Percentiles rank a stretch among this genome's conserved stretches.
Evolutionary conservation across 2,797 vertebrate genomes (phyloP).

Genomic region (Notolepis coatsorum): DNA sequence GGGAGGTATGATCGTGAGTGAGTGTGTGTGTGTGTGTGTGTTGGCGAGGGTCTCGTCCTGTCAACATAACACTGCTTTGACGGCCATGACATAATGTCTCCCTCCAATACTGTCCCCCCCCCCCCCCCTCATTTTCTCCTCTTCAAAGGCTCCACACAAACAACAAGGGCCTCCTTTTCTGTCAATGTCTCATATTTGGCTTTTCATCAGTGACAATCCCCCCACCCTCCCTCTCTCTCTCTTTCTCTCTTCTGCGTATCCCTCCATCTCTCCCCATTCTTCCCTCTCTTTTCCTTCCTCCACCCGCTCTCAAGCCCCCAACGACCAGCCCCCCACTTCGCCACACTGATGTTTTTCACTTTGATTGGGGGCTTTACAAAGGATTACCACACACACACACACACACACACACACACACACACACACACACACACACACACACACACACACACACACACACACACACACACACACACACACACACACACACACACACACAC

Average conservation of each 20-base stretch:
- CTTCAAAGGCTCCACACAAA: constrained; percentile 75
- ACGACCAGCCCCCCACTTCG: constrained; percentile 51
- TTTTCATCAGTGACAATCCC: constrained; percentile 62
- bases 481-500: background rate
- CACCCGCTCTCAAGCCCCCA: constrained; percentile 35
- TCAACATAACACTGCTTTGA: constrained; percentile 86
- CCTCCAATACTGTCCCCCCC: constrained; percentile 79
- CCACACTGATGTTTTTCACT: constrained; percentile 82
- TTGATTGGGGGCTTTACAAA: constrained; percentile 83
- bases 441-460: background rate
- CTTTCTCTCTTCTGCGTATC: no score
- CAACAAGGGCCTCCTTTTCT: constrained; percentile 75
- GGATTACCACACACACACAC: constrained; percentile 76
- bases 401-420: constrained; percentile 28
- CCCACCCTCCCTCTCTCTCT: constrained; percentile 6
- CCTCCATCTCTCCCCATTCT: background rate
- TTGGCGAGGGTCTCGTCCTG: constrained; percentile 70
- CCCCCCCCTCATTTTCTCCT: constrained; percentile 46
- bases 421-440: background rate
- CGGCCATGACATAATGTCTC: constrained; percentile 89
- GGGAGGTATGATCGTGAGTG: constrained; percentile 51
- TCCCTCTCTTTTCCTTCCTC: constrained; percentile 9
- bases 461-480: constrained; percentile 29
- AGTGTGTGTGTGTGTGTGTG: constrained; percentile 32
- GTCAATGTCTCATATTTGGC: constrained; percentile 73